Percentiles rank a stretch among this genome's conserved stretches.
Evolutionary conservation across 1,140 invertebrate genomes (phyloP).

Genomic region (Achroia grisella): DNA sequence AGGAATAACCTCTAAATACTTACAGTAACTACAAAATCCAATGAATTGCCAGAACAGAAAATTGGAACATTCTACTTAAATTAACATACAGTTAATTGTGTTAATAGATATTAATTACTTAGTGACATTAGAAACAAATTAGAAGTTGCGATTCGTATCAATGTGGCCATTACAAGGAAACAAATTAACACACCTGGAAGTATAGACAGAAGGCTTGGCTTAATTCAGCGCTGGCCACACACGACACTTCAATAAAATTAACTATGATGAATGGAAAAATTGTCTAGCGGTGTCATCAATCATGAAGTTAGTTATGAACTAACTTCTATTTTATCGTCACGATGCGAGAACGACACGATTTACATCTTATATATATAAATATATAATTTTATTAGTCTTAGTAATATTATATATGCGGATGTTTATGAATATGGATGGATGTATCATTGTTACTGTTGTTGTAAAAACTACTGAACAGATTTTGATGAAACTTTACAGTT

Average conservation of each 20-base stretch:
- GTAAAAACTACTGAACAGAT: too few relatives aligned
- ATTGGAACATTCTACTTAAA: too few relatives aligned
- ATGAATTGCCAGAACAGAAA: too few relatives aligned
- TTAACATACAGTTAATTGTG: too few relatives aligned
- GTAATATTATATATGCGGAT: too few relatives aligned
- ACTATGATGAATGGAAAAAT: conserved; percentile 68
- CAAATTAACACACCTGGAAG: conserved; percentile 31
- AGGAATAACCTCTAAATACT: too few relatives aligned
- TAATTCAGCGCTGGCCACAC: conserved; percentile 32
- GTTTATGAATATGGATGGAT: too few relatives aligned
- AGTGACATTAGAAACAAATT: not conserved
- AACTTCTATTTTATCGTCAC: conserved; percentile 22
- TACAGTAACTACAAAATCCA: too few relatives aligned
- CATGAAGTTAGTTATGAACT: conserved; percentile 43
- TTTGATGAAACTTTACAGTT: too few relatives aligned
- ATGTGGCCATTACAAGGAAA: conserved; percentile 32
- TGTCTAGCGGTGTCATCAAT: conserved; percentile 52
- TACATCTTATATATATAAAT: too few relatives aligned
- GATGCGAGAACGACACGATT: conserved; percentile 27
- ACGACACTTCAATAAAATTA: conserved; percentile 65
- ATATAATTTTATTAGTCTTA: too few relatives aligned
- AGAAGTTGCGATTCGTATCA: conserved; percentile 1
- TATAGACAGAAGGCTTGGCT: not conserved
- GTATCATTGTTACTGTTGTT: too few relatives aligned
- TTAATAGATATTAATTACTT: not conserved